Conservation (phyloP, 2,113 vertebrate genomes). For the Bufo bufo region DNA sequence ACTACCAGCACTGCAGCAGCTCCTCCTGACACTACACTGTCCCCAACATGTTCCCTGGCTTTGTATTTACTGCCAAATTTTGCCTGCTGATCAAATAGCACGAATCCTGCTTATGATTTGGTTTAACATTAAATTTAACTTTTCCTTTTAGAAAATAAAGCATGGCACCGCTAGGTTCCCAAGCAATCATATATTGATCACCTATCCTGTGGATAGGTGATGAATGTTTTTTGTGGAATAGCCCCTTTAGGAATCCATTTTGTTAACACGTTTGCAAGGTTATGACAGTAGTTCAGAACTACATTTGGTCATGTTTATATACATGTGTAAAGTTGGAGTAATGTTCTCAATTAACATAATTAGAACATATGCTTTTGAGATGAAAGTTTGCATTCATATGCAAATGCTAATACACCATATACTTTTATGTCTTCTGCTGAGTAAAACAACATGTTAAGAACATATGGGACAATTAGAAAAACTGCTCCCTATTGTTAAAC, state of each 20-base stretch:
- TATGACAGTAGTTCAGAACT: neutral
- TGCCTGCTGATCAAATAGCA: too few relatives aligned
- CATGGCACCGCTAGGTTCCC: too few relatives aligned
- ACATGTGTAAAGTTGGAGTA: constrained; percentile 6
- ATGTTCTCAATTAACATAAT: constrained; percentile 36
- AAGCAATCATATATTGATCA: too few relatives aligned
- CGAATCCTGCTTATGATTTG: too few relatives aligned
- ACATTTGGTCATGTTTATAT: constrained; percentile 54
- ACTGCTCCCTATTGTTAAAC: constrained; percentile 8
- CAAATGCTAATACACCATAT: constrained; percentile 19
- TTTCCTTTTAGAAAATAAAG: too few relatives aligned
- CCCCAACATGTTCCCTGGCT: too few relatives aligned
- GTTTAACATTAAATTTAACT: too few relatives aligned
- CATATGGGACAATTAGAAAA: neutral
- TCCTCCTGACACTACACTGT: too few relatives aligned
- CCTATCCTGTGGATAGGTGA: too few relatives aligned
- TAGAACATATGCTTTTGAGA: constrained; percentile 3
- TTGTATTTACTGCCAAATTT: too few relatives aligned
- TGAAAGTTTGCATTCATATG: neutral
- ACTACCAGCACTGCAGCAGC: too few relatives aligned
- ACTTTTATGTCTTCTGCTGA: constrained; percentile 9
- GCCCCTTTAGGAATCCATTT: neutral
- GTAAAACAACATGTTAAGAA: neutral
- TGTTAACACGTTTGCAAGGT: neutral
- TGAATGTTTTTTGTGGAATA: neutral